phyloP scores from a whole-genome alignment of 2,797 vertebrate species.

The Fundulus diaphanus region DNA sequence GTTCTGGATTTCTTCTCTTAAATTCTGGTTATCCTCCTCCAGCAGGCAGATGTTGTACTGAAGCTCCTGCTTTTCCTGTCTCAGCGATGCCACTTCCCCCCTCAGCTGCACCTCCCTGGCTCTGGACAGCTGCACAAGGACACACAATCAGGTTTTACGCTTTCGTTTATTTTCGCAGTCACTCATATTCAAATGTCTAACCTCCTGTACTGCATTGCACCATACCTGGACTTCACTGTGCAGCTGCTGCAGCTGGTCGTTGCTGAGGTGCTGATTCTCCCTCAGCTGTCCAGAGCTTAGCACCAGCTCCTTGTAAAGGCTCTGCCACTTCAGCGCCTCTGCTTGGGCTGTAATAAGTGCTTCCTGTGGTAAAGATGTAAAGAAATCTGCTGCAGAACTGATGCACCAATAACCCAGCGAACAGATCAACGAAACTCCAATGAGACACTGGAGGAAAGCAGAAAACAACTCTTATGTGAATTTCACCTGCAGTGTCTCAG shows the following conservation, averaged over 20 bases:
- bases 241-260: constrained; percentile 80
- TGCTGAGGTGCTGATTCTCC: constrained; percentile 75
- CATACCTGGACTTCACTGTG: constrained; percentile 88
- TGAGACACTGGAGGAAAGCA: background rate
- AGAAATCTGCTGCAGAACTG: constrained; percentile 1
- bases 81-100: constrained; percentile 70
- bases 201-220: background rate
- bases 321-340: constrained; percentile 85
- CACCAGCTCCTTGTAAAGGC: constrained; percentile 80
- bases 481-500: constrained; percentile 86
- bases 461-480: background rate
- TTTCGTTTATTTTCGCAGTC: background rate
- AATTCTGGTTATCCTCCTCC: constrained; percentile 78
- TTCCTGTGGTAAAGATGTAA: constrained; percentile 75
- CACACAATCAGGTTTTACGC: constrained; percentile 14
- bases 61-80: constrained; percentile 76
- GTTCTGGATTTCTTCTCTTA: constrained; percentile 71
- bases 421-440: background rate
- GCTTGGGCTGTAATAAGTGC: constrained; percentile 75
- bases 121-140: constrained; percentile 77
- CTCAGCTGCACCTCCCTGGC: constrained; percentile 75
- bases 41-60: constrained; percentile 71
- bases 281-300: constrained; percentile 72
- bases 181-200: background rate
- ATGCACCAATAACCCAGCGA: background rate